These are phyloP conservation scores for Zaprionus vittiger DNA, from an alignment of 1,140 invertebrate species.

Conservation along the genomic window DNA sequence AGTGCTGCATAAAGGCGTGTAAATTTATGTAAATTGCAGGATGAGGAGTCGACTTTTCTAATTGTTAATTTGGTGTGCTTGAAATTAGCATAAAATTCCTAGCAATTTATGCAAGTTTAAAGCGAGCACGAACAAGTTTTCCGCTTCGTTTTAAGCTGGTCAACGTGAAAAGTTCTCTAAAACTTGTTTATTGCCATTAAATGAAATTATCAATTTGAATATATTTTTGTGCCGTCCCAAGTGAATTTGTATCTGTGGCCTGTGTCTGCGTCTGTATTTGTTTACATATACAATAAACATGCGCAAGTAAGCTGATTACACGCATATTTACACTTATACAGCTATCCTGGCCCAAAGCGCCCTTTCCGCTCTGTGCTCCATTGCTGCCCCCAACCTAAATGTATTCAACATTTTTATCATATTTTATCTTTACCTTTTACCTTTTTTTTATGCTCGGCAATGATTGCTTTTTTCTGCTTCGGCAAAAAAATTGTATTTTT, in stretches of 20 bases:
- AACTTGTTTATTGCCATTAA: conserved; percentile 46
- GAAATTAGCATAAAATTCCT: conserved; percentile 42
- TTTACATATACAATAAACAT: conserved; percentile 66
- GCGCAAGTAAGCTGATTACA: conserved; percentile 81
- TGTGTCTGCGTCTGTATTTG: conserved; percentile 24
- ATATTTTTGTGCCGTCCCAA: conserved; percentile 2
- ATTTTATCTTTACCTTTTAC: conserved; percentile 56
- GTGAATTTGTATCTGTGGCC: conserved; percentile 18
- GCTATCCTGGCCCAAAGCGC: conserved; percentile 46
- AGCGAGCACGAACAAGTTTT: conserved; percentile 17
- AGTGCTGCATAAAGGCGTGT: conserved; percentile 31
- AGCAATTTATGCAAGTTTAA: conserved; percentile 25
- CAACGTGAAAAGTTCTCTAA: conserved; percentile 14
- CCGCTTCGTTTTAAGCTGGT: conserved; percentile 10
- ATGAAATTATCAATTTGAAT: conserved; percentile 42
- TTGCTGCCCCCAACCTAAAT: conserved; percentile 46
- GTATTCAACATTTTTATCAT: conserved; percentile 74
- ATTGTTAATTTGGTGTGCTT: conserved; percentile 50
- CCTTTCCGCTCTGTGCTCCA: conserved; percentile 1
- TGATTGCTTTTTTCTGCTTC: conserved; percentile 73
- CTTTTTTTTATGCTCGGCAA: conserved; percentile 24
- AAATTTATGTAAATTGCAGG: conserved; percentile 67
- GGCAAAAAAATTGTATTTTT: conserved; percentile 60
- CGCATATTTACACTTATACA: conserved; percentile 76
- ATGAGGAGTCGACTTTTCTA: conserved; percentile 54